Evolutionary conservation across 1,140 invertebrate species (phyloP).

Genomic region (Galendromus occidentalis): DNA sequence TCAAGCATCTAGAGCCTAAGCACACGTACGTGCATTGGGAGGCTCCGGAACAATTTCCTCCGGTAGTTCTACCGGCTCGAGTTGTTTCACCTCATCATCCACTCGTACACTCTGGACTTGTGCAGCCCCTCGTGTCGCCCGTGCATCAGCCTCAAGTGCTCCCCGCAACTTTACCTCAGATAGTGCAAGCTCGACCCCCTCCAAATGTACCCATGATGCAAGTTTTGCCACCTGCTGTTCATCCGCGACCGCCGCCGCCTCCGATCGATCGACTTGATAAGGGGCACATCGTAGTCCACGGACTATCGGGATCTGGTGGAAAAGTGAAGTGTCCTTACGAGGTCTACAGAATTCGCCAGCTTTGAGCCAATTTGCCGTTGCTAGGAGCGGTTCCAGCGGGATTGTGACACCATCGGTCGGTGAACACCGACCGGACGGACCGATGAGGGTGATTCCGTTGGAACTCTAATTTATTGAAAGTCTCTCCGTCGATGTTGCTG

Average conservation of each 20-base stretch:
- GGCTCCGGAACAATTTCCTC: constrained; percentile 1
- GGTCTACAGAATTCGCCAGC: constrained; percentile 4
- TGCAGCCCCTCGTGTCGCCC: background rate
- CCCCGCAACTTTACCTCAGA: background rate
- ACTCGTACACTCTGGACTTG: background rate
- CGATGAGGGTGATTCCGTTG: too few relatives aligned
- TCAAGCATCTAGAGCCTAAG: constrained; percentile 3
- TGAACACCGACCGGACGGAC: too few relatives aligned
- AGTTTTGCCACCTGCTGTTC: background rate
- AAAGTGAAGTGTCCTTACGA: constrained; percentile 7
- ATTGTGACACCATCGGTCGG: too few relatives aligned
- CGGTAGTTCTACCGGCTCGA: background rate
- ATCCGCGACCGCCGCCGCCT: background rate
- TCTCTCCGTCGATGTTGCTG: too few relatives aligned
- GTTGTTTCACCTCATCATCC: constrained; percentile 2
- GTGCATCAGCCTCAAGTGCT: background rate
- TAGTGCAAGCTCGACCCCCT: background rate
- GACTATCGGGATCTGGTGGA: background rate
- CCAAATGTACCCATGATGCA: background rate
- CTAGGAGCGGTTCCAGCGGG: too few relatives aligned
- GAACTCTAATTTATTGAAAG: too few relatives aligned
- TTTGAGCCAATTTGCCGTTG: background rate
- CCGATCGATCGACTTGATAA: background rate
- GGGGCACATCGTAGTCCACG: background rate
- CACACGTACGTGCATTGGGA: constrained; percentile 10